Percentiles rank a stretch among this genome's conserved stretches.
Conservation (phyloP, 1,140 invertebrate species). For the Sinella curviseta region DNA sequence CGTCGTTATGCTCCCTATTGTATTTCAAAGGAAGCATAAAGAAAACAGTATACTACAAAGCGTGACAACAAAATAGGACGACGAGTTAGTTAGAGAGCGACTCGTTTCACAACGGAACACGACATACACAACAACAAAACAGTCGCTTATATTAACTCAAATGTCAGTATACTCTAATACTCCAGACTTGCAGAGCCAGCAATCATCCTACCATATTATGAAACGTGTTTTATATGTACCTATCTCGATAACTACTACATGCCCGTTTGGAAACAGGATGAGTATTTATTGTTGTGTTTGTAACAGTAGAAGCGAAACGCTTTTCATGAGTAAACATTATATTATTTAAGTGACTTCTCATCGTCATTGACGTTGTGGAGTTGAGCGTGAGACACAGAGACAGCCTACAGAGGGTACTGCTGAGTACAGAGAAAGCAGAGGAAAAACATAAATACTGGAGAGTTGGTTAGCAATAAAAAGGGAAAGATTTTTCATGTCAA, state of each 20-base stretch:
- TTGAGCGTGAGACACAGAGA: no score
- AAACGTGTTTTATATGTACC: no score
- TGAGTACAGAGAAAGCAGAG: background rate
- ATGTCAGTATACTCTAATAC: no score
- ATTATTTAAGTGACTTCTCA: background rate
- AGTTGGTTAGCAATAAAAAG: background rate
- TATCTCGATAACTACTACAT: background rate
- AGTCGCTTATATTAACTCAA: no score
- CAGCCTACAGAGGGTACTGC: no score
- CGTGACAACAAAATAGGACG: background rate
- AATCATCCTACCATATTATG: no score
- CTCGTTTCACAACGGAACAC: no score
- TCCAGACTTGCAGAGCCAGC: no score
- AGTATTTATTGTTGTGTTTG: conserved; percentile 8
- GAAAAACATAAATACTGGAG: no score
- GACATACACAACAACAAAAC: no score
- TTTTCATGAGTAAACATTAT: background rate
- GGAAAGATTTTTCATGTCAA: conserved; percentile 8
- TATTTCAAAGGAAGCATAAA: background rate
- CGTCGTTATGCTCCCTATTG: no score
- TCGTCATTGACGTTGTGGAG: no score
- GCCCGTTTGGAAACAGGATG: background rate
- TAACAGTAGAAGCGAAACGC: background rate
- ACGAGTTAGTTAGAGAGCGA: background rate
- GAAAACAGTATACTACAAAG: background rate